Evolutionary conservation across 2,888 invertebrate species (phyloP), one percentile per base, ranked within the genome.

Genomic region (Coelopa pilipes): DNA sequence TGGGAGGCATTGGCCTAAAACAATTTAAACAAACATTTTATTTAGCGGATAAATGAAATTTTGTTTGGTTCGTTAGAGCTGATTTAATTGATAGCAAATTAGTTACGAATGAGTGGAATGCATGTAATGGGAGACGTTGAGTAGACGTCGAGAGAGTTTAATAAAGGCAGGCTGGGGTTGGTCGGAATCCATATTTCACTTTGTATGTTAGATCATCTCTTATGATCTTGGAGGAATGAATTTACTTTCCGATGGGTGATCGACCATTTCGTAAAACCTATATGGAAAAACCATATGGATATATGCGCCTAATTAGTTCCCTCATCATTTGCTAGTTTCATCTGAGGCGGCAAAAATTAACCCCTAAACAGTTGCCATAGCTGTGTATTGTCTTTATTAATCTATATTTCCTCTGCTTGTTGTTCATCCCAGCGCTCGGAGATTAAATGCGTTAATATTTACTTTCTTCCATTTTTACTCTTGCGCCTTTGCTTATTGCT

Each of bases 11-110:
- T 34, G 17, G 1, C 5, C 24, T 12, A 63, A 73, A 53, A 47
- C 9, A 24, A 69, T 34, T 72, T 47, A 80, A 83, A 83, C 82
- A 85, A 84, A 81, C 62, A 84, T 83, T 84, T 84, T 83, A 84
- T 85, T 85, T 85, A 85, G 84, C 78, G 80, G 82, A 82, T 85
- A 85, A 85, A 85, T 85, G 82, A 85, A 80, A 83, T 79, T 81
- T 83, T 85, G 80, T 77, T 76, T 66, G 80, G 80, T 77, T 79
- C 57, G 69, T 57, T 69, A 70, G 47, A 53, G 24, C 12, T 21
- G 7, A 24, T 70, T 46, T 24, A 68, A 69, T 57, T 34, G 46
- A n/a, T 13, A 12, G 24, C 0, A 21, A 79, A 81, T 84, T 84
- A 84, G 83, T 84, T 78, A 84, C 84, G 82, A 81, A 84, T 84